Percentiles rank a stretch among this genome's conserved stretches.
phyloP scores from a whole-genome alignment of 2,888 invertebrate species.

The Phaonia tiefii region DNA sequence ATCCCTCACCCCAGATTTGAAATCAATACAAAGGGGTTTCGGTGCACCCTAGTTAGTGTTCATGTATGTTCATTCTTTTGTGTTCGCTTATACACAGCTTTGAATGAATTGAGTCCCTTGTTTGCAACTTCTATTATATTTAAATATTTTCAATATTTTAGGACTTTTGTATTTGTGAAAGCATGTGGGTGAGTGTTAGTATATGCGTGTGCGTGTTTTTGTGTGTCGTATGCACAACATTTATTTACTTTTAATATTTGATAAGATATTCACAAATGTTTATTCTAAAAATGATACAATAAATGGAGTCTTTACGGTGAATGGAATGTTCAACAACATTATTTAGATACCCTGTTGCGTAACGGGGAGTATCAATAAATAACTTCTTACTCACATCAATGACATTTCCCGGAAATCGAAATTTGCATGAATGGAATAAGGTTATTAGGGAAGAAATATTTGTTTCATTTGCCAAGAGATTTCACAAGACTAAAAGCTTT shows the following conservation, averaged over 20 bases:
- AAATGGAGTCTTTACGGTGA: conserved; percentile 23
- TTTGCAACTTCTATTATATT: conserved; percentile 29
- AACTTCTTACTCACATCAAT: neutral
- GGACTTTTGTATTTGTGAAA: conserved; percentile 3
- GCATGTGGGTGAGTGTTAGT: neutral
- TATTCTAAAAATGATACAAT: conserved; percentile 41
- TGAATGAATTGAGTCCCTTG: conserved; percentile 24
- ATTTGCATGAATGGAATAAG: neutral
- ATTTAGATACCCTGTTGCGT: conserved; percentile 15
- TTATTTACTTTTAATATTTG: conserved; percentile 39
- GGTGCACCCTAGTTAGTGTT: too few species aligned
- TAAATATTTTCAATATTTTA: conserved; percentile 7
- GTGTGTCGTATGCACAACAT: conserved; percentile 19
- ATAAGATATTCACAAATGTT: conserved; percentile 39
- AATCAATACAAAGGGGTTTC: too few species aligned
- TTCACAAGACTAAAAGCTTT: neutral
- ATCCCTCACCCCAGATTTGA: too few species aligned
- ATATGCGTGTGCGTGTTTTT: neutral
- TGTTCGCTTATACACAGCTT: neutral
- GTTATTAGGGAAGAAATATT: neutral
- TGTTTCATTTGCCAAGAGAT: neutral
- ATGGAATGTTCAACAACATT: conserved; percentile 26
- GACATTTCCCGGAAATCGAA: neutral
- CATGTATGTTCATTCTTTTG: neutral
- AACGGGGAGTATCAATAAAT: neutral